Conservation (phyloP, 2,113 vertebrate genomes). For the Chamaea fasciata region DNA sequence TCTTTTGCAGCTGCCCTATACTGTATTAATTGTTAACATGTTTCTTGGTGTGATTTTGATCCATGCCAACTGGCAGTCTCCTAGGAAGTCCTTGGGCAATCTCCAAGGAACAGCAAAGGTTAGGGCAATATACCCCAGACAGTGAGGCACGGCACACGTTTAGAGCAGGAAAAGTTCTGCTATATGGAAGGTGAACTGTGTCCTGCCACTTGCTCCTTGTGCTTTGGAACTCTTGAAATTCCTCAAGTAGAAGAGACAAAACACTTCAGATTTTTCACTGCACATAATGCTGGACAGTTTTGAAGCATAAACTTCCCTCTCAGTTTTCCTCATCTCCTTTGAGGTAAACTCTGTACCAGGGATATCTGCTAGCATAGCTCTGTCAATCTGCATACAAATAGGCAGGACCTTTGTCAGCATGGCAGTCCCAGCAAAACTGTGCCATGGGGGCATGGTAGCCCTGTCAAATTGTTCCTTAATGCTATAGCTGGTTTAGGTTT, state of each 20-base stretch:
- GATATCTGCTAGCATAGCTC: neutral
- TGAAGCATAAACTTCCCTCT: neutral
- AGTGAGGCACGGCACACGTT: rapidly evolving
- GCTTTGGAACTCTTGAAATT: neutral
- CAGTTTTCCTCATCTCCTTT: neutral
- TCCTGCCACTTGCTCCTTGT: neutral
- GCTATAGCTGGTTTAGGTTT: neutral
- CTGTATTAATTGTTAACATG: neutral
- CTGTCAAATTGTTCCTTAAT: neutral
- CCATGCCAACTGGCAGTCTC: neutral
- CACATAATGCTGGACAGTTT: neutral
- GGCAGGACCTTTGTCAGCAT: neutral
- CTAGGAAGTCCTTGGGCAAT: neutral
- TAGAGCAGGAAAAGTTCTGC: neutral
- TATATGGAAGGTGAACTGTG: neutral
- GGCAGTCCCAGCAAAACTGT: neutral
- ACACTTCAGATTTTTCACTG: neutral
- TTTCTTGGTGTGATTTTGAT: neutral
- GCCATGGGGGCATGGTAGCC: rapidly evolving
- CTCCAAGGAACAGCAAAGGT: neutral
- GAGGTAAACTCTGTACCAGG: neutral
- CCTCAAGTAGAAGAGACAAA: neutral
- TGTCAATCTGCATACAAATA: neutral
- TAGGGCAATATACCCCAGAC: neutral
- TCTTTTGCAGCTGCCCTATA: neutral